Conservation (phyloP, 2,113 vertebrate genomes). For the Felis catus region DNA sequence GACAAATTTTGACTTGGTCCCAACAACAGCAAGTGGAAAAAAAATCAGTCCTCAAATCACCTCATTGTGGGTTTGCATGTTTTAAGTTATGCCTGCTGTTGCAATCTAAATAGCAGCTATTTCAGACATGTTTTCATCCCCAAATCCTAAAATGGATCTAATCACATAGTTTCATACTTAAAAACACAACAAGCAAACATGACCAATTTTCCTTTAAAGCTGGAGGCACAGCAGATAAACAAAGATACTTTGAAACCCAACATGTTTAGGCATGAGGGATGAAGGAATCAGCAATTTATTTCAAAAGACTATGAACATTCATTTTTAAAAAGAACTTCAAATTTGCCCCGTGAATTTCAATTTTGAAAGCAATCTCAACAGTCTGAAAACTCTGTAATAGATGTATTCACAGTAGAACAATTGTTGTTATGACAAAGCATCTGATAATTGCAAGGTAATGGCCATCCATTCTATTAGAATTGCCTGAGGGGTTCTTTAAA, state of each 20-base stretch:
- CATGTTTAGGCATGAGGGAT: background rate
- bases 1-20: constrained; percentile 62
- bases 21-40: constrained; percentile 70
- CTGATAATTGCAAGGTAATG: background rate
- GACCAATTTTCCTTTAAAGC: constrained; percentile 42
- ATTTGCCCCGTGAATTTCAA: background rate
- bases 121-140: constrained; percentile 49
- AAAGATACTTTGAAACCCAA: background rate
- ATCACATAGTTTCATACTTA: constrained; percentile 37
- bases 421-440: background rate
- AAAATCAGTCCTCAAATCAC: constrained; percentile 75
- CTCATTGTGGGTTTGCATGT: constrained; percentile 63
- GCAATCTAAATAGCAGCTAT: constrained; percentile 54
- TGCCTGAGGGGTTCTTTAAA: background rate
- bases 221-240: background rate
- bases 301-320: background rate
- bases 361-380: background rate
- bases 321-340: constrained; percentile 19
- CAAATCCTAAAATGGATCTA: constrained; percentile 40
- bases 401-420: background rate
- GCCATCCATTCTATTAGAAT: background rate
- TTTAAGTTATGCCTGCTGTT: constrained; percentile 49
- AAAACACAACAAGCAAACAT: constrained; percentile 42
- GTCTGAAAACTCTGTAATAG: background rate
- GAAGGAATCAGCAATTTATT: background rate